Percentiles rank a stretch among this genome's conserved stretches.
Conservation (phyloP, 2,797 vertebrate species). For the Knipowitschia caucasica region DNA sequence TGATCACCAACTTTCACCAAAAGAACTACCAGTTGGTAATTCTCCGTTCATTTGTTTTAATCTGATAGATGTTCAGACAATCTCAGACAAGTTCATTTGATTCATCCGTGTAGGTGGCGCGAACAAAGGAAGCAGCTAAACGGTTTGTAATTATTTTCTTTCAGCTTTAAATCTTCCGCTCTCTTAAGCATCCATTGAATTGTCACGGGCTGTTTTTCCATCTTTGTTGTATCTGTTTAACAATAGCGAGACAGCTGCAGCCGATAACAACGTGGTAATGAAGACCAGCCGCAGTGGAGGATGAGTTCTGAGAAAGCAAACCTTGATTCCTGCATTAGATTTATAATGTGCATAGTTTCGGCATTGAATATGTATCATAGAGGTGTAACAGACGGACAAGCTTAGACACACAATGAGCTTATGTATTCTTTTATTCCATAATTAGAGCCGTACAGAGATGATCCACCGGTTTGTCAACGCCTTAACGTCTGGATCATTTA, state of each 20-base stretch:
- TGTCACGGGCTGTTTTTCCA: constrained; percentile 29
- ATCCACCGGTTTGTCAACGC: background rate
- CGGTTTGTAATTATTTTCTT: constrained; percentile 23
- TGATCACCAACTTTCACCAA: no score
- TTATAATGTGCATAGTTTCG: background rate
- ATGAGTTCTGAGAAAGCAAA: background rate
- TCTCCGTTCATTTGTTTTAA: constrained; percentile 11
- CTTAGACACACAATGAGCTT: background rate
- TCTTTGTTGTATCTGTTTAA: constrained; percentile 23
- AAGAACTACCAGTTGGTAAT: no score
- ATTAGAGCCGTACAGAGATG: background rate
- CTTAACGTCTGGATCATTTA: no score
- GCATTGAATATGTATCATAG: background rate
- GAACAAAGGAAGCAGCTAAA: constrained; percentile 10
- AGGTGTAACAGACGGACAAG: background rate
- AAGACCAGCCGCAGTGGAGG: constrained; percentile 24
- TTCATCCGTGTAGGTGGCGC: constrained; percentile 1
- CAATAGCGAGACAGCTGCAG: constrained; percentile 13
- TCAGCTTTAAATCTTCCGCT: constrained; percentile 32
- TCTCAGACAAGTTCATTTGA: background rate
- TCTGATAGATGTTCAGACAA: background rate
- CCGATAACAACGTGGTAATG: constrained; percentile 24
- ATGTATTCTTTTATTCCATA: background rate
- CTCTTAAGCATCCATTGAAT: constrained; percentile 43
- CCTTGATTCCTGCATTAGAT: background rate